Conservation (phyloP, 2,888 invertebrate genomes). For the Galerucella calmariensis region DNA sequence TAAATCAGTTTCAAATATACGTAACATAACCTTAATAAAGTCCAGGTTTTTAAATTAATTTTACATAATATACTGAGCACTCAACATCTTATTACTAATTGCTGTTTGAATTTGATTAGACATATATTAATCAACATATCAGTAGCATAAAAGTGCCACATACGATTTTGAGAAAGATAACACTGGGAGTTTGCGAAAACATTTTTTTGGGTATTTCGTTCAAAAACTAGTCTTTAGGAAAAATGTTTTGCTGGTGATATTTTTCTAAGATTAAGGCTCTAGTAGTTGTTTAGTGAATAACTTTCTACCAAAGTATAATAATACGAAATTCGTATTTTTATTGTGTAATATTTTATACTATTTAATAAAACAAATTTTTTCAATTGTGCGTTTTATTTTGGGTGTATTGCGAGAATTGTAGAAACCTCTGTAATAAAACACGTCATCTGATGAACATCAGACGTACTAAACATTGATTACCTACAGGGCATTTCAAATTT, state of each 20-base stretch:
- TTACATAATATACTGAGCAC: too few species aligned
- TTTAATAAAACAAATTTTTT: constrained; percentile 22
- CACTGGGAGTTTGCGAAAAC: neutral
- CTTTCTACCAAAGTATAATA: constrained; percentile 51
- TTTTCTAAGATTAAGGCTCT: constrained; percentile 32
- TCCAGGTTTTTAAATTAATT: too few species aligned
- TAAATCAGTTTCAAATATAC: too few species aligned
- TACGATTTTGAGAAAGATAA: constrained; percentile 22
- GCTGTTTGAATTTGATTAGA: neutral
- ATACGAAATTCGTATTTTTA: constrained; percentile 53
- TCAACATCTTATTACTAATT: neutral
- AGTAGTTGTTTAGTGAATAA: constrained; percentile 34
- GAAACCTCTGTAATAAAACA: neutral
- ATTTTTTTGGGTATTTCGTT: neutral
- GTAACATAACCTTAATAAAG: too few species aligned
- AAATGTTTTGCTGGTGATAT: constrained; percentile 18
- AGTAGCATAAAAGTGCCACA: constrained; percentile 12
- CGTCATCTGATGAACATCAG: neutral
- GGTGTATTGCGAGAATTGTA: neutral
- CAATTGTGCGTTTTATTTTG: neutral
- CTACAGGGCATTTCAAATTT: neutral
- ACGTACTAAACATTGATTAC: neutral
- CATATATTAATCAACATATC: constrained; percentile 10
- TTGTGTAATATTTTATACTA: constrained; percentile 37
- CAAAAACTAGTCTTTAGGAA: constrained; percentile 19